Base-by-base conservation (phyloP, 2,888 invertebrate species). In the Metellina segmentata region DNA sequence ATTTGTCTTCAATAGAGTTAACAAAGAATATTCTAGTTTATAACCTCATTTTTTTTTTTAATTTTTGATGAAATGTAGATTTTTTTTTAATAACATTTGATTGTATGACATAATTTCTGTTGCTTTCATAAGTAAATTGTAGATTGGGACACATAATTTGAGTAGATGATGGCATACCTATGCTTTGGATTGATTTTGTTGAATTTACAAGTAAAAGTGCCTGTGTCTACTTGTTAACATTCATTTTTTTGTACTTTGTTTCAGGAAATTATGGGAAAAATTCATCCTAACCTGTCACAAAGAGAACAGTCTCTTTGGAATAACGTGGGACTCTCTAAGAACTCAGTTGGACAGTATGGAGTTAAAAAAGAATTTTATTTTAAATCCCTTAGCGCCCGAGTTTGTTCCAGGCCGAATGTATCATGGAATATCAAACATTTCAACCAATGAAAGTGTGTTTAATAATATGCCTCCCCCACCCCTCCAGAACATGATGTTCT, bases 311-410 rank as follows among this genome's bases (percentile, higher is more conserved):
- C 95, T 97, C 52, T 96, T 96, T 94, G 97, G 97, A 7, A 96
- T 97, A 93, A 97, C 97, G 0, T 97, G 96, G 96, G 95, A 96
- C 0, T 96, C 96, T 93, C 95, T 97, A 74, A 96, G 96, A 87
- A 96, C 96, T 74, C 97, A 97, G 94, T 95, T 97, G 83, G 96
- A 97, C 94, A 97, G 97, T 9, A 96, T 97, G 1, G 97, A 97
- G 94, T 95, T 97, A 94, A 97, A 97, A 94, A 96, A 97, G 93
- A 96, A 96, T 5, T 97, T 97, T 94, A 96, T 96, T 6, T 95
- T 98, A n/a, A 98, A 98, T 95, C 98, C 98, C 0, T 94, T 97
- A 82, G 98, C 98, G 0, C 97, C 97, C 0, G 97, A 97, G 94
- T 97, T 97, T 95, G 96, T 97, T 71, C 97, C 97, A 0, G 95